Conservation (phyloP, 2,888 invertebrate genomes). For the Drosophila mimica region DNA sequence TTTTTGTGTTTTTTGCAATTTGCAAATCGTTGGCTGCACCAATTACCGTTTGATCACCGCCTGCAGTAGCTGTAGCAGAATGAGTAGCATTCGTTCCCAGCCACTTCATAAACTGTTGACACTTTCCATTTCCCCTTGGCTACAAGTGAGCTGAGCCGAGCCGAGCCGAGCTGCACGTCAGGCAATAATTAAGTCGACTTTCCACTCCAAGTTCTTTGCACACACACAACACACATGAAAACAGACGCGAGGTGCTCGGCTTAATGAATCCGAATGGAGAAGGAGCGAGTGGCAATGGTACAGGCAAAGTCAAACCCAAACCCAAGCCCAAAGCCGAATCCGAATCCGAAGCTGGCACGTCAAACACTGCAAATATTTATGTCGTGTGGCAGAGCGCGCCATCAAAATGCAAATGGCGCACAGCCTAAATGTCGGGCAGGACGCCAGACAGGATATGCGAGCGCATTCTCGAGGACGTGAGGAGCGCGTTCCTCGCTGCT, state of each 20-base stretch:
- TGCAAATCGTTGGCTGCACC: constrained; percentile 74
- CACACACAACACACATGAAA: constrained; percentile 26
- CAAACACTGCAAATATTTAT: constrained; percentile 82
- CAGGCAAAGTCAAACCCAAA: constrained; percentile 2
- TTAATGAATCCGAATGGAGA: constrained; percentile 69
- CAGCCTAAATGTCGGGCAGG: constrained; percentile 64
- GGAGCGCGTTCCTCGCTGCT: constrained; percentile 39
- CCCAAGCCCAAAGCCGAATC: constrained; percentile 36
- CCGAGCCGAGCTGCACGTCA: constrained; percentile 19
- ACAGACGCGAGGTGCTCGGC: constrained; percentile 57
- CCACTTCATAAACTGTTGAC: constrained; percentile 71
- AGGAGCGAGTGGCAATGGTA: constrained; percentile 28
- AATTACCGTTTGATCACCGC: constrained; percentile 72
- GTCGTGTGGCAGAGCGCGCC: constrained; percentile 51
- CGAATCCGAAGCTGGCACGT: constrained; percentile 55
- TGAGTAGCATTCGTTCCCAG: constrained; percentile 2
- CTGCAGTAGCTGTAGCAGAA: constrained; percentile 1
- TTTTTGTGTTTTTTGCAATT: constrained; percentile 52
- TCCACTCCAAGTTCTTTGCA: constrained; percentile 45
- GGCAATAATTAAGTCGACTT: constrained; percentile 73
- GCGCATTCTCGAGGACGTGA: constrained; percentile 29
- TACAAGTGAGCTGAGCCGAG: constrained; percentile 21
- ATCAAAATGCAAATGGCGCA: constrained; percentile 76
- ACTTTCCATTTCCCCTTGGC: constrained; percentile 49
- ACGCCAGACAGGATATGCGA: constrained; percentile 15